These are phyloP conservation scores for Tenthredo amoena DNA, from an alignment of 2,888 invertebrate genomes.

Conservation along the genomic window DNA sequence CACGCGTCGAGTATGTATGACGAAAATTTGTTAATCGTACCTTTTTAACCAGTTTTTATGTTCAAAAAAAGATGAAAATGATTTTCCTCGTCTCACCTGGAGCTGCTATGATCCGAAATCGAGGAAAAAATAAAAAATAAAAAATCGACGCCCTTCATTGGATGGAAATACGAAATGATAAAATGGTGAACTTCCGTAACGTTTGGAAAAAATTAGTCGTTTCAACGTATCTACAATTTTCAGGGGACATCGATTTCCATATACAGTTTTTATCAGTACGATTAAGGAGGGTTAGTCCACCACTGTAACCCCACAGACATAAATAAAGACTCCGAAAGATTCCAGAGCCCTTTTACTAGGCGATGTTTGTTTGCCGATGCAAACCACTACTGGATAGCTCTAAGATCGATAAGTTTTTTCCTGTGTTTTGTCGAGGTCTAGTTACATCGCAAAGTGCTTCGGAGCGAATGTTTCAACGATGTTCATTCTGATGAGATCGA, in stretches of 20 bases:
- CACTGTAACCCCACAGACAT: slow-evolving; percentile 3
- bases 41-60: not conserved
- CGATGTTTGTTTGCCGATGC: not conserved
- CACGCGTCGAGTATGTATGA: not conserved
- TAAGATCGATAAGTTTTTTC: slow-evolving; percentile 20
- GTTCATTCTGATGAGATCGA: slow-evolving; percentile 29
- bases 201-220: not conserved
- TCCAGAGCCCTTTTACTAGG: not conserved
- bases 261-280: not conserved
- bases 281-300: not conserved
- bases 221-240: not conserved
- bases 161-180: not conserved
- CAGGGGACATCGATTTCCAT: not conserved
- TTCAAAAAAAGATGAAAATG: not conserved
- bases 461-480: slow-evolving; percentile 3
- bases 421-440: not conserved
- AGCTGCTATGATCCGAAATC: not conserved
- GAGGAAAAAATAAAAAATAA: not conserved
- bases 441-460: slow-evolving; percentile 26
- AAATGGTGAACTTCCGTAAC: not conserved
- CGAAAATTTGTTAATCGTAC: not conserved
- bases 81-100: not conserved
- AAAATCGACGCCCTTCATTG: not conserved
- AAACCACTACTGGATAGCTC: not conserved
- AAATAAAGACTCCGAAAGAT: not conserved